phyloP scores from a whole-genome alignment of 1,140 invertebrate genomes.

The Drosophila guanche region DNA sequence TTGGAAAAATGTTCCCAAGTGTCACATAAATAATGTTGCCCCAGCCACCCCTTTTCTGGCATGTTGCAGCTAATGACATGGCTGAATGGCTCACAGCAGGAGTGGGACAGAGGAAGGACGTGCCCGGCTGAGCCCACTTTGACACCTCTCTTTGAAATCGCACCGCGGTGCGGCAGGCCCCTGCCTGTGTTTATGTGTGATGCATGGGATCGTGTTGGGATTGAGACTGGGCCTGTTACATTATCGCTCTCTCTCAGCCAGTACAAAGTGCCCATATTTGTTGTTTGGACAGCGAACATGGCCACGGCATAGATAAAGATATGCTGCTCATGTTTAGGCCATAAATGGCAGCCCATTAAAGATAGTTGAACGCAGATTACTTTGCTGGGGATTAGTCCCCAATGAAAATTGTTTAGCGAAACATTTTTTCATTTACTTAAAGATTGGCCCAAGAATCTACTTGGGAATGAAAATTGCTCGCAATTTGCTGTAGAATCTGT shows the following conservation, averaged over 20 bases:
- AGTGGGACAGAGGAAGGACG: background rate
- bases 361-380: slow-evolving; percentile 35
- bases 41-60: slow-evolving; percentile 37
- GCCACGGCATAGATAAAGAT: slow-evolving; percentile 17
- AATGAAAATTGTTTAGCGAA: slow-evolving; percentile 28
- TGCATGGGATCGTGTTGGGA: slow-evolving; percentile 44
- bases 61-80: slow-evolving; percentile 16
- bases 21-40: slow-evolving; percentile 59
- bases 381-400: slow-evolving; percentile 31
- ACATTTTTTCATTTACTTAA: slow-evolving; percentile 15
- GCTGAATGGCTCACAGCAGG: slow-evolving; percentile 40
- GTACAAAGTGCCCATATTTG: slow-evolving; percentile 5
- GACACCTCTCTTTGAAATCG: slow-evolving; percentile 46
- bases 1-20: slow-evolving; percentile 48
- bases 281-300: slow-evolving; percentile 38
- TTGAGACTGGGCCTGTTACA: slow-evolving; percentile 19
- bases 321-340: no score
- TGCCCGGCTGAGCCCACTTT: slow-evolving; percentile 31
- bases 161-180: slow-evolving; percentile 25
- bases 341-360: background rate
- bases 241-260: background rate
- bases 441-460: slow-evolving; percentile 39
- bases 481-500: slow-evolving; percentile 62
- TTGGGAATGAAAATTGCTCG: slow-evolving; percentile 56
- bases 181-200: slow-evolving; percentile 33